These are phyloP conservation scores for Ibycter americanus DNA, from an alignment of 2,797 vertebrate genomes.

Conservation along the genomic window DNA sequence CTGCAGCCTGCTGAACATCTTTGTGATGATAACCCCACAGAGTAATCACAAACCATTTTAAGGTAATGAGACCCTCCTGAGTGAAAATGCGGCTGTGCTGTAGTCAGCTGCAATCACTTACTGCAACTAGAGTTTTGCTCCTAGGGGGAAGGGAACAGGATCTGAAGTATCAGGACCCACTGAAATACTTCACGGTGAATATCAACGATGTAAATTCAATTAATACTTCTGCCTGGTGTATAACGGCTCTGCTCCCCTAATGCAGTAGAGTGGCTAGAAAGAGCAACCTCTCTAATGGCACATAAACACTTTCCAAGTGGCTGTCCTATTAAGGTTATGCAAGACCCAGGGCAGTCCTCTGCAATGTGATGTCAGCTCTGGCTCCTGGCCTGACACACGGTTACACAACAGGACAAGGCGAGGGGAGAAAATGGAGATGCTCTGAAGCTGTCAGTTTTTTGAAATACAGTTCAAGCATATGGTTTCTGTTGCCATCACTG, in stretches of 20 bases:
- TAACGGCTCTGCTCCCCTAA: not conserved
- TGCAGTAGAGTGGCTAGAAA: not conserved
- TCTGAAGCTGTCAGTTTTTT: not conserved
- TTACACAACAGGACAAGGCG: slow-evolving; percentile 14
- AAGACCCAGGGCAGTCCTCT: slow-evolving; percentile 22
- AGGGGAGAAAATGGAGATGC: not conserved
- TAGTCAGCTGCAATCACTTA: not conserved
- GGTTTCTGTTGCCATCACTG: not conserved
- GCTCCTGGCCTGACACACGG: not conserved
- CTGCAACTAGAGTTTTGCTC: not conserved
- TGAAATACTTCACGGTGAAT: not conserved
- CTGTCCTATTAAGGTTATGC: slow-evolving; percentile 37
- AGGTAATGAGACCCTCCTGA: not conserved
- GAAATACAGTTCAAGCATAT: not conserved
- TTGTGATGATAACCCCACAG: not conserved
- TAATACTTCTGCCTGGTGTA: not conserved
- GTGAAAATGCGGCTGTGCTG: not conserved
- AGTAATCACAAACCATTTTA: not conserved
- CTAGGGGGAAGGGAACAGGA: not conserved
- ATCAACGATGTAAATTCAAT: not conserved
- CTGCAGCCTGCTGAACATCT: not conserved
- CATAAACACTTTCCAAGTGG: slow-evolving; percentile 1
- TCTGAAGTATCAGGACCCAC: not conserved
- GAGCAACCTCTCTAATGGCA: not conserved
- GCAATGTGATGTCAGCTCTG: not conserved